Conservation (phyloP, 2,113 vertebrate species). For the Oxyura jamaicensis region DNA sequence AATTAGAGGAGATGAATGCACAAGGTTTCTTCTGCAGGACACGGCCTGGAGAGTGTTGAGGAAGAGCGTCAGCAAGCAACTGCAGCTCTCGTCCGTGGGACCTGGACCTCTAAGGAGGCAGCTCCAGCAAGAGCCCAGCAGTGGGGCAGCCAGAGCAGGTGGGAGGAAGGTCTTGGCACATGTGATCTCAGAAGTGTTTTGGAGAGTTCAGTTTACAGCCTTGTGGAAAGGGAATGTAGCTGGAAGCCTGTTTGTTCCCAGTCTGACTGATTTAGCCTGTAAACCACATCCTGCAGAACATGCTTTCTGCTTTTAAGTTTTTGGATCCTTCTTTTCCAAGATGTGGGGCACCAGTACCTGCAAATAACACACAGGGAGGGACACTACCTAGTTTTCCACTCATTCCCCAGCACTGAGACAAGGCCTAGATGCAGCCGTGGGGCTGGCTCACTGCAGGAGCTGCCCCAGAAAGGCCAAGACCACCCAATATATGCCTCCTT, state of each 20-base stretch:
- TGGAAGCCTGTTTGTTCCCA: neutral
- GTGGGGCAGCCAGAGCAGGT: neutral
- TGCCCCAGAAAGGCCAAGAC: neutral
- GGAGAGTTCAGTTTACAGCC: neutral
- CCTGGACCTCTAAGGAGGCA: neutral
- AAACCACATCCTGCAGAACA: neutral
- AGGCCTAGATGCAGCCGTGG: neutral
- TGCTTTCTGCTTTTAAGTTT: neutral
- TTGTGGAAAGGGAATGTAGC: neutral
- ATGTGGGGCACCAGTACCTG: neutral
- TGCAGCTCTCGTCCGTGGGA: neutral
- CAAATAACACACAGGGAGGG: neutral
- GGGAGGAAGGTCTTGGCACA: neutral
- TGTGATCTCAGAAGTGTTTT: neutral
- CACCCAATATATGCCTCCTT: neutral
- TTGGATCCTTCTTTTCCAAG: neutral
- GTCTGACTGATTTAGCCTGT: neutral
- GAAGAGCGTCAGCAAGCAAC: fast-evolving
- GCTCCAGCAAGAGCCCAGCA: neutral
- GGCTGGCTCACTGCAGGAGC: neutral
- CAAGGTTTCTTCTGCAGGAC: neutral
- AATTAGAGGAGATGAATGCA: neutral
- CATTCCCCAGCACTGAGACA: neutral
- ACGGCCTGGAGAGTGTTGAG: neutral
- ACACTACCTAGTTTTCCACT: neutral